phyloP scores from a whole-genome alignment of 2,888 invertebrate species.

The Meiosimyza decipiens region DNA sequence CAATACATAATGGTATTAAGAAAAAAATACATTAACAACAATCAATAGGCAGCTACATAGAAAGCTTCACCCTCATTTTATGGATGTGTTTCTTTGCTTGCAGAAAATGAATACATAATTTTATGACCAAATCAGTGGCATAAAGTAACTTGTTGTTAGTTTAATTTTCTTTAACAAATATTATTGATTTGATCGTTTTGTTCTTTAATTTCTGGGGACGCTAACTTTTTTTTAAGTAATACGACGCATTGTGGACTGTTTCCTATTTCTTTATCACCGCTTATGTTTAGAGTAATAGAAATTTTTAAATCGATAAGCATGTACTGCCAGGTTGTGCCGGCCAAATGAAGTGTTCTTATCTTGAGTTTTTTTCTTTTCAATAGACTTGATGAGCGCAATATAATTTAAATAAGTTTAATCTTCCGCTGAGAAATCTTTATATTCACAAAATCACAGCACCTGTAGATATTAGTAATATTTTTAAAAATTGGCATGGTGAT shows the following conservation, averaged over 20 bases:
- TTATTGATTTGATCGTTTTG: too few species aligned
- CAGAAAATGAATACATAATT: too few species aligned
- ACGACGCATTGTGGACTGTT: not conserved
- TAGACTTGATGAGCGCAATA: not conserved
- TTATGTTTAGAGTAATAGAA: not conserved
- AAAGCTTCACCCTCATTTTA: not conserved
- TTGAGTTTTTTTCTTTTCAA: not conserved
- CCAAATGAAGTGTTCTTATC: not conserved
- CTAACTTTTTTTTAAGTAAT: too few species aligned
- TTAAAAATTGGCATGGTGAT: too few species aligned
- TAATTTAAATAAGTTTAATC: not conserved
- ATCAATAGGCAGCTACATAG: conserved; percentile 16
- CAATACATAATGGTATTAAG: not conserved
- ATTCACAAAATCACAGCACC: not conserved
- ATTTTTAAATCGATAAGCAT: not conserved
- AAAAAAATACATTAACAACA: conserved; percentile 11
- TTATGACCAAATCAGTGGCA: too few species aligned
- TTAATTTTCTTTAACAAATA: too few species aligned
- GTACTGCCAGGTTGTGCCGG: not conserved
- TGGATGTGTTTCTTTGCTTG: too few species aligned
- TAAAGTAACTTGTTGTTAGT: too few species aligned
- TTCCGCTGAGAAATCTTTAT: not conserved
- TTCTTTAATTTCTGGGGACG: too few species aligned
- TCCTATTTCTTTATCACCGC: not conserved
- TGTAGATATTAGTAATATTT: not conserved